Evolutionary conservation across 2,888 invertebrate species (phyloP), one percentile per base, ranked within the genome.

Genomic region (Trichopria drosophilae): DNA sequence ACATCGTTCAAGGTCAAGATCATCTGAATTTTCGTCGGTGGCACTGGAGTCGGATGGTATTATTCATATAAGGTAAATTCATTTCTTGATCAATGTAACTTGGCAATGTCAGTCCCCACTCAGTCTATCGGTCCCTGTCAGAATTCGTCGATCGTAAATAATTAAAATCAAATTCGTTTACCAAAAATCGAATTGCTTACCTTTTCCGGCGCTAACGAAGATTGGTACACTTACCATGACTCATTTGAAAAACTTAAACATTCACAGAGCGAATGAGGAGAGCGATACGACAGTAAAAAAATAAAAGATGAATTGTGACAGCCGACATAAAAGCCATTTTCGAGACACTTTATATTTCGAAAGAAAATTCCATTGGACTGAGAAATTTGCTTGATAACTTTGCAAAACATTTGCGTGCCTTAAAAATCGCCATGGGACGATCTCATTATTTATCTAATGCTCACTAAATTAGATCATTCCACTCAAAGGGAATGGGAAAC

Each of bases 231-330:
- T n/a, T n/a, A n/a, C n/a, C n/a, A n/a, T n/a, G n/a, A n/a, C n/a
- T n/a, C n/a, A n/a, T 59, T 52, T 29, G 29, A 23, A 10, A 31
- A 55, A 10, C 40, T 61, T 12, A 43, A 55, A 5, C 53, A 61
- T 41, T 36, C 48, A 18, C 43, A 59, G 49, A 41, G 54, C 2
- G 20, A 58, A 23, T 47, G 55, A 23, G 43, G 39, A 41, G 40
- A 50, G 16, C 41, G 57, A 2, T 61, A 45, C 37, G 55, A 57
- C 40, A n/a, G n/a, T n/a, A n/a, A n/a, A n/a, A n/a, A n/a, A 55
- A 61, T 15, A 54, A 58, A 43, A 39, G 48, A 1, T 10, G 52
- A 3, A 57, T 55, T 18, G 53, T 60, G 10, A 51, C 56, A 26
- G 52, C 37, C 18, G 53, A 60, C 24, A 26, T 59, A 12, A 47